Percentiles rank a stretch among this genome's conserved stretches.
phyloP scores from a whole-genome alignment of 1,140 invertebrate species.

The Drosophila suzukii region DNA sequence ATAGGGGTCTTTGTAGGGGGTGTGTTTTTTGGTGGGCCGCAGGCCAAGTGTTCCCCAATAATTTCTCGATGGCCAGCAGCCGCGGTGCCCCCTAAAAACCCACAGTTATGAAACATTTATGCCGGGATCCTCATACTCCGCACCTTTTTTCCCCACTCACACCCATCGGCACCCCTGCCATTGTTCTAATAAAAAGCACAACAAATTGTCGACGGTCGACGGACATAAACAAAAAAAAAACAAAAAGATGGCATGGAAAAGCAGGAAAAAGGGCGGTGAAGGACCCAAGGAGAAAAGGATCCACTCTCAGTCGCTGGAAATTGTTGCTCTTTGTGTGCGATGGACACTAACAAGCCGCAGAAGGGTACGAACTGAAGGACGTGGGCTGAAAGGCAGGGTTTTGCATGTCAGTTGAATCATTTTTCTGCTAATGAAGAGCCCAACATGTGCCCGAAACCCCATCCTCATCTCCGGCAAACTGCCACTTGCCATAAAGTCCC shows the following conservation, averaged over 20 bases:
- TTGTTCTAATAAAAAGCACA: constrained; percentile 73
- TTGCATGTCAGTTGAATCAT: constrained; percentile 42
- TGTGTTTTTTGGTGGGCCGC: constrained; percentile 13
- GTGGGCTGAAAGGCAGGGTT: not conserved
- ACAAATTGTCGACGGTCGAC: constrained; percentile 71
- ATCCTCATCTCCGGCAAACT: not conserved
- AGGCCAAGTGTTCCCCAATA: constrained; percentile 58
- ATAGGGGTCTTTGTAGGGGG: not conserved
- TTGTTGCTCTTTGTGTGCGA: constrained; percentile 60
- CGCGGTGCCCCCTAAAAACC: constrained; percentile 22
- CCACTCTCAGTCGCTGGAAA: constrained; percentile 28
- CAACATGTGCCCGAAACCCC: constrained; percentile 25
- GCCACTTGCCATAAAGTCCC: not conserved
- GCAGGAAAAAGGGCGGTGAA: constrained; percentile 7
- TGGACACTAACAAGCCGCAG: constrained; percentile 53
- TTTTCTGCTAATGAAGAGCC: constrained; percentile 69
- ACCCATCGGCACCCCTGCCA: constrained; percentile 11
- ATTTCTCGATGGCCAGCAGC: constrained; percentile 55
- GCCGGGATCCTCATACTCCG: constrained; percentile 1
- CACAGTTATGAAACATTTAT: constrained; percentile 79
- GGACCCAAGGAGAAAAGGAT: constrained; percentile 22
- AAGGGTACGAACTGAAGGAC: not conserved
- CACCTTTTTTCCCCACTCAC: not conserved
- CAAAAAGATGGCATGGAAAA: not conserved
- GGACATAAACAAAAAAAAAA: constrained; percentile 34